Percentiles rank a stretch among this genome's conserved stretches.
Conservation (phyloP, 2,113 vertebrate genomes). For the Catagonus wagneri region DNA sequence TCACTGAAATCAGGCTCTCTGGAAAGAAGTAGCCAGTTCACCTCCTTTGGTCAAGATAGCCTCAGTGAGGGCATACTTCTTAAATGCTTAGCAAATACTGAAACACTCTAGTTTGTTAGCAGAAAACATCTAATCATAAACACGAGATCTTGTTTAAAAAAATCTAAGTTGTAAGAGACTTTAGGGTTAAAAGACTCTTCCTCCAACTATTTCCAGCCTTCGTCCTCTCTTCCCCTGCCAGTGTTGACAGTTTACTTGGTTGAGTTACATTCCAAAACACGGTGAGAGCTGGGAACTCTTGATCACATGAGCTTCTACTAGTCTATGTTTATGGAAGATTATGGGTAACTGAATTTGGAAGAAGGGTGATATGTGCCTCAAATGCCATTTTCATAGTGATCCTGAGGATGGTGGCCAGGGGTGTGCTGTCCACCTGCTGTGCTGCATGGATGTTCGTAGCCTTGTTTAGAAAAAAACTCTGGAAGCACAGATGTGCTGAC, state of each 20-base stretch:
- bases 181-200: background rate
- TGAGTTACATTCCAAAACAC: background rate
- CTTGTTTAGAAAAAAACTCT: background rate
- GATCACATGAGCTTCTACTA: slow-evolving; percentile 18
- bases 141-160: background rate
- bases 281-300: background rate
- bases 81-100: background rate
- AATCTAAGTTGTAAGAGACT: background rate
- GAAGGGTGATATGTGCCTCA: background rate
- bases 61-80: background rate
- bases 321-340: background rate
- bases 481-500: background rate
- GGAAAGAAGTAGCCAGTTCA: background rate
- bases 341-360: background rate
- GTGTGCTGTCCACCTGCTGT: background rate
- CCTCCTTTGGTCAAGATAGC: background rate
- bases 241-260: background rate
- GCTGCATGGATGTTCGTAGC: background rate
- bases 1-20: background rate
- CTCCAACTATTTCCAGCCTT: background rate
- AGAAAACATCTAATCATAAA: slow-evolving; percentile 48
- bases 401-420: background rate
- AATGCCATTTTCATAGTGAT: background rate
- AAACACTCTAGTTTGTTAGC: slow-evolving; percentile 21
- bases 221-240: fast-evolving